These are phyloP conservation scores for Pheucticus melanocephalus DNA, from an alignment of 2,113 vertebrate genomes.

Conservation along the genomic window DNA sequence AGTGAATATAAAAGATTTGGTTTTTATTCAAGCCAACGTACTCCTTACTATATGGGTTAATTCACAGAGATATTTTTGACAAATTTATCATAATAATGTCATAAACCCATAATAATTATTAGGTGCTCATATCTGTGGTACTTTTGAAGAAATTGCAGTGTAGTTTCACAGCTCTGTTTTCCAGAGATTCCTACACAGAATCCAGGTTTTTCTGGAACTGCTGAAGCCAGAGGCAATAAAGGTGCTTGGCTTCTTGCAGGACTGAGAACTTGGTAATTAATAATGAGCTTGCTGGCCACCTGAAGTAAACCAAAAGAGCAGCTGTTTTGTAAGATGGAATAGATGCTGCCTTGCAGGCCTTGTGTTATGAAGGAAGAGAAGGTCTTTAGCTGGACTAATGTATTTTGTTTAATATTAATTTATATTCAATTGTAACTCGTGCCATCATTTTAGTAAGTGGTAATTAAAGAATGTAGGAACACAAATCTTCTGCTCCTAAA, in stretches of 20 bases:
- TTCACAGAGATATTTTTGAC: not conserved
- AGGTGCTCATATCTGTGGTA: not conserved
- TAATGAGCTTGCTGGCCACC: not conserved
- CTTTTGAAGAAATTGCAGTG: not conserved
- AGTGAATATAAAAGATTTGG: not conserved
- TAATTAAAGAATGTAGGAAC: not conserved
- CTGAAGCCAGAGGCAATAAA: not conserved
- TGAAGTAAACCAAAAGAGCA: not conserved
- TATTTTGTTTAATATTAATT: not conserved
- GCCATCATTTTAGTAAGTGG: not conserved
- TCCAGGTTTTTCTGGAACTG: not conserved
- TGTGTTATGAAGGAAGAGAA: not conserved
- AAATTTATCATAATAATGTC: not conserved
- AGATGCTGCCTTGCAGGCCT: not conserved
- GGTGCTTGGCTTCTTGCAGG: not conserved
- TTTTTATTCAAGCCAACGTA: not conserved
- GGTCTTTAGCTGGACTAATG: not conserved
- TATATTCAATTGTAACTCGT: not conserved
- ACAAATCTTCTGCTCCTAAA: not conserved
- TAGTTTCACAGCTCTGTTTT: not conserved
- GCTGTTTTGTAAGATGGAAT: not conserved
- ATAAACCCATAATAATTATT: not conserved
- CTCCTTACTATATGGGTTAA: not conserved
- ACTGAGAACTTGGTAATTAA: not conserved
- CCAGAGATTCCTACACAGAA: not conserved